phyloP scores from a whole-genome alignment of 2,113 vertebrate species.

The Oostethus manadensis region DNA sequence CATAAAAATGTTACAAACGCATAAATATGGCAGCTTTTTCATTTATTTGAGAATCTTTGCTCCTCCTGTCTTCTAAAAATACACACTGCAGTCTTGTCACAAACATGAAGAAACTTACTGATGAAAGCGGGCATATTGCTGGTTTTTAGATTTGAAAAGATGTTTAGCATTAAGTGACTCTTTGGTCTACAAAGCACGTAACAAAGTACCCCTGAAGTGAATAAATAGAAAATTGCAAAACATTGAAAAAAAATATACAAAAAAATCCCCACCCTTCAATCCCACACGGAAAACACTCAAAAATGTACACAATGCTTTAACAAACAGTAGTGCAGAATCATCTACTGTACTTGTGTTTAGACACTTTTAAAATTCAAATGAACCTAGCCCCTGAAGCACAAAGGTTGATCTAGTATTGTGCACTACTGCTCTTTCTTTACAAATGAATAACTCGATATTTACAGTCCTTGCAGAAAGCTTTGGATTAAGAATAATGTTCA shows the following conservation, averaged over 20 bases:
- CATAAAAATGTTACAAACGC: constrained; percentile 2
- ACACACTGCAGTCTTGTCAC: neutral
- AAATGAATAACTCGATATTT: neutral
- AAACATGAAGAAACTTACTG: neutral
- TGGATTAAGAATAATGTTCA: constrained; percentile 82
- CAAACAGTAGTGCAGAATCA: constrained; percentile 19
- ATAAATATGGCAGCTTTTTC: neutral
- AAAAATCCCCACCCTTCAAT: constrained; percentile 7
- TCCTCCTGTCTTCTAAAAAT: neutral
- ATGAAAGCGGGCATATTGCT: neutral
- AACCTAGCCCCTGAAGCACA: constrained; percentile 12
- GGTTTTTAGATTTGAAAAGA: neutral
- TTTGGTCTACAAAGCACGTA: constrained; percentile 45
- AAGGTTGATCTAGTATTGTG: constrained; percentile 9
- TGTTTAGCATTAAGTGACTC: constrained; percentile 18
- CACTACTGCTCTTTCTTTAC: neutral
- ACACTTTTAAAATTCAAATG: constrained; percentile 3
- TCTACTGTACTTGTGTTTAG: neutral
- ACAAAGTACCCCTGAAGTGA: constrained; percentile 36
- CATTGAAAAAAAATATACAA: constrained; percentile 33
- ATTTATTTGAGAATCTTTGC: constrained; percentile 31
- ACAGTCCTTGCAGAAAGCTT: neutral
- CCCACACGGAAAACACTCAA: constrained; percentile 26
- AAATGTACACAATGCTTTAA: constrained; percentile 34
- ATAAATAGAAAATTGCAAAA: constrained; percentile 62